Evolutionary conservation across 2,113 vertebrate genomes (phyloP).

Genomic region (Nibea albiflora): DNA sequence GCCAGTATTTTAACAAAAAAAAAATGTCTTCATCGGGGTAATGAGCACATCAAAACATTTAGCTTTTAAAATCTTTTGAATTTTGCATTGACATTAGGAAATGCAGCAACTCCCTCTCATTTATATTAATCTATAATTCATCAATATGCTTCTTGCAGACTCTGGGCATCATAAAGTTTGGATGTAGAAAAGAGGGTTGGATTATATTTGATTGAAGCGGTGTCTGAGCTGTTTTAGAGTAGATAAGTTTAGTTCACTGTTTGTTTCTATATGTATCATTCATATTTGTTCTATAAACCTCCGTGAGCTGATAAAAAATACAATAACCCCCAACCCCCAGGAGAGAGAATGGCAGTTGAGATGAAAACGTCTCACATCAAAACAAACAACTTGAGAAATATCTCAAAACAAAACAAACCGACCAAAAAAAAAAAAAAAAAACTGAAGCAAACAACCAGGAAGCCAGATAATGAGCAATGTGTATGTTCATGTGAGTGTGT

Average conservation of each 20-base stretch:
- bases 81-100: constrained; percentile 52
- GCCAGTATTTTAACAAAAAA: not conserved
- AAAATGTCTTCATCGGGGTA: constrained; percentile 19
- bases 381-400: constrained; percentile 6
- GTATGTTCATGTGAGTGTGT: not conserved
- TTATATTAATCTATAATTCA: constrained; percentile 67
- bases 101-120: constrained; percentile 48
- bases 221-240: constrained; percentile 18
- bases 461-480: constrained; percentile 33
- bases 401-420: constrained; percentile 33
- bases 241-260: not conserved
- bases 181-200: constrained; percentile 13
- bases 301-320: constrained; percentile 4
- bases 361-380: constrained; percentile 20
- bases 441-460: constrained; percentile 4
- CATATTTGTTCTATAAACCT: constrained; percentile 27
- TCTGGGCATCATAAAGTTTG: constrained; percentile 19
- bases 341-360: not conserved
- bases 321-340: not conserved
- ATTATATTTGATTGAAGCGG: constrained; percentile 33
- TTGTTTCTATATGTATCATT: not conserved
- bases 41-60: constrained; percentile 46
- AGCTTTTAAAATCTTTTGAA: constrained; percentile 51
- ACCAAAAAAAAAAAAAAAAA: not conserved
- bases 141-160: constrained; percentile 34